Evolutionary conservation across 2,113 vertebrate species (phyloP).

Genomic region (Enhydra lutris): DNA sequence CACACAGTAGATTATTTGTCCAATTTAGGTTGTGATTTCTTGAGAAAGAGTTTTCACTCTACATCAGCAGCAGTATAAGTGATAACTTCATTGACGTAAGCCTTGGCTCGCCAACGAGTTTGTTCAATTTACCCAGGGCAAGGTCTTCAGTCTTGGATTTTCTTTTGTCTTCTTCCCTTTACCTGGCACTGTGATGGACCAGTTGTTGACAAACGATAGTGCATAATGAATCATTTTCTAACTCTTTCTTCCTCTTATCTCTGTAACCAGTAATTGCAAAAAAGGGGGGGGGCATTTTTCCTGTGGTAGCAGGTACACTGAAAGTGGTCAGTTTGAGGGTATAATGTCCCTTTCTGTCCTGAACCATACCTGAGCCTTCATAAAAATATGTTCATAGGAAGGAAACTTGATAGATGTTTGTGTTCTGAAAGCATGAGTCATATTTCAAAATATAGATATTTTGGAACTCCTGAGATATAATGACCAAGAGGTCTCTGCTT

Average conservation of each 20-base stretch:
- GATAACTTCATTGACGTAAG: neutral
- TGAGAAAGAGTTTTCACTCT: neutral
- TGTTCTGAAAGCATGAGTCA: neutral
- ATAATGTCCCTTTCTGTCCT: neutral
- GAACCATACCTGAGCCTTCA: neutral
- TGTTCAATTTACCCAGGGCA: neutral
- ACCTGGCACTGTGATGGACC: neutral
- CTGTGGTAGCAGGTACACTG: neutral
- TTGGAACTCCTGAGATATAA: neutral
- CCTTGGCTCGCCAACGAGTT: neutral
- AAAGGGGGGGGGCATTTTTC: neutral
- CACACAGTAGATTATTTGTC: neutral
- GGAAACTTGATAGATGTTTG: neutral
- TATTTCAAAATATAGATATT: neutral
- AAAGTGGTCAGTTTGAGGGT: neutral
- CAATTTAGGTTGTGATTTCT: slow-evolving; percentile 16
- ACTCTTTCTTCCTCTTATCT: neutral
- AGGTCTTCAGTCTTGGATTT: neutral
- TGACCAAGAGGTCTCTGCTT: neutral
- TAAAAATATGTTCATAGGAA: neutral
- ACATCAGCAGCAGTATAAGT: neutral
- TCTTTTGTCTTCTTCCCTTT: neutral
- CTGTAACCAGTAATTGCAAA: neutral
- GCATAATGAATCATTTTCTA: neutral
- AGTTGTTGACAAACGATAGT: neutral